phyloP scores from a whole-genome alignment of 2,113 vertebrate genomes.

The Lycocorax pyrrhopterus region DNA sequence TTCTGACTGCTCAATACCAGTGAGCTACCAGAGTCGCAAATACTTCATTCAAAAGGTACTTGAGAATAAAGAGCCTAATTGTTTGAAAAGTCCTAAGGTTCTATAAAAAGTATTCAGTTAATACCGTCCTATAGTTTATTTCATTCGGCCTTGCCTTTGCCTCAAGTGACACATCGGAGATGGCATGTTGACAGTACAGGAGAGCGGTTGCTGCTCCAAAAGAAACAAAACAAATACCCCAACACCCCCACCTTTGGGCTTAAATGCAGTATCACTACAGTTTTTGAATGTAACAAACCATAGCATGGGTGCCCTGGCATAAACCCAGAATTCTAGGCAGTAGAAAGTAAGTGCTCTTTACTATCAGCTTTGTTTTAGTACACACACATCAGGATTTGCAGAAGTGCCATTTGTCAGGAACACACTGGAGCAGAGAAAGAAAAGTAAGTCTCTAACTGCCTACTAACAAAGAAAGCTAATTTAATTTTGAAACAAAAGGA shows the following conservation, averaged over 20 bases:
- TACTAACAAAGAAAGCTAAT: background rate
- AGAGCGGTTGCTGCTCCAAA: background rate
- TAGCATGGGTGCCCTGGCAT: background rate
- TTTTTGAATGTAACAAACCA: background rate
- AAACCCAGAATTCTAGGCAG: background rate
- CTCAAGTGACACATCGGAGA: background rate
- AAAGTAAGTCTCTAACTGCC: background rate
- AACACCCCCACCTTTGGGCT: background rate
- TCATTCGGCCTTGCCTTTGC: background rate
- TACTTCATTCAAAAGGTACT: background rate
- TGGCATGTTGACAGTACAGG: background rate
- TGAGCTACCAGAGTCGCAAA: background rate
- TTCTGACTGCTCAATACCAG: background rate
- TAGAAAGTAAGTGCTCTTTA: background rate
- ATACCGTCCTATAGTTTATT: background rate
- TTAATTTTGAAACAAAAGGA: slow-evolving; percentile 44
- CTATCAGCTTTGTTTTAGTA: background rate
- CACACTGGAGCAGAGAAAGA: background rate
- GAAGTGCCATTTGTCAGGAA: background rate
- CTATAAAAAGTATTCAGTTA: background rate
- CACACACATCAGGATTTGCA: background rate
- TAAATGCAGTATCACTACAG: background rate
- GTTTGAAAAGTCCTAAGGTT: background rate
- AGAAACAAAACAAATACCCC: background rate
- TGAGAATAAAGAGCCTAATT: background rate